A percentile compares a stretch with the other conserved stretches of the same genome.
These are phyloP conservation scores for Hydropotes inermis DNA, from an alignment of 2,113 vertebrate species.

Conservation along the genomic window DNA sequence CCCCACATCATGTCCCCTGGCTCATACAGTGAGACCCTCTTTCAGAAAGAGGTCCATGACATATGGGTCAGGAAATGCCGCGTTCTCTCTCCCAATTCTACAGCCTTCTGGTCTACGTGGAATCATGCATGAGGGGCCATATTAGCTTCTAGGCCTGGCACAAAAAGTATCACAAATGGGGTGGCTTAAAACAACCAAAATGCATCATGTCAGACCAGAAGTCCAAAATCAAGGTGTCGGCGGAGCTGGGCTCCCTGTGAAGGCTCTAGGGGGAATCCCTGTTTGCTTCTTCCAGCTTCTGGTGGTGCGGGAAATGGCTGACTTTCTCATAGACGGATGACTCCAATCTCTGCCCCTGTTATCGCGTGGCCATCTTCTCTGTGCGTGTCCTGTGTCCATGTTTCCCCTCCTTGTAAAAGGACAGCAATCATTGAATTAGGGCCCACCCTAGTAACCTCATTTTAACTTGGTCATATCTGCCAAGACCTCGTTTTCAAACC, in stretches of 20 bases:
- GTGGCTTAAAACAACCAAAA: not conserved
- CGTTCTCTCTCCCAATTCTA: not conserved
- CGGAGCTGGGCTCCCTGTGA: not conserved
- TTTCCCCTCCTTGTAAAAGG: not conserved
- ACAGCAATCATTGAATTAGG: not conserved
- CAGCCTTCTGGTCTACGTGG: not conserved
- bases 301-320: accelerated
- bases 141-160: not conserved
- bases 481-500: not conserved
- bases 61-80: not conserved
- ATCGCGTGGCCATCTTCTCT: not conserved
- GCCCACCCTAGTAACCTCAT: not conserved
- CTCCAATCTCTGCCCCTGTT: not conserved
- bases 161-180: not conserved
- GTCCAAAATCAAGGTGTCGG: not conserved
- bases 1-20: not conserved
- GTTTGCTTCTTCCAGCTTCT: not conserved
- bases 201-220: not conserved
- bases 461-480: not conserved
- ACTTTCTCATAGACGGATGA: not conserved
- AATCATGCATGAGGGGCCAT: not conserved
- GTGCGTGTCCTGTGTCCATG: not conserved
- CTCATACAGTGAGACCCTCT: not conserved
- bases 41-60: not conserved
- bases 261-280: not conserved